Percentiles rank a stretch among this genome's conserved stretches.
Conservation (phyloP, 2,113 vertebrate species). For the Rhinopomastus cyanomelas region DNA sequence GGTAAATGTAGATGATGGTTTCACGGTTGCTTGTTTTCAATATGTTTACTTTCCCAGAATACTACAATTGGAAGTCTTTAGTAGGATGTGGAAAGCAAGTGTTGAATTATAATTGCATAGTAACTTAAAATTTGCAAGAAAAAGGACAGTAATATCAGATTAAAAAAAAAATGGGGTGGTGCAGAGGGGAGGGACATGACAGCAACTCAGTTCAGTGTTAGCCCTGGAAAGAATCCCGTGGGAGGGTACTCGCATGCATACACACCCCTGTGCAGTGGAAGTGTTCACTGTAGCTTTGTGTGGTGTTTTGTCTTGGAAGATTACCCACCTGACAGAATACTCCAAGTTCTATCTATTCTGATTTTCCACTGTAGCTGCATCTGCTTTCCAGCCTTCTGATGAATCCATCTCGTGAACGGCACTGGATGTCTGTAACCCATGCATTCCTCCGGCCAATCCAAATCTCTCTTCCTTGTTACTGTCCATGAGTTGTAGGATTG, state of each 20-base stretch:
- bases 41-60: not conserved
- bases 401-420: not conserved
- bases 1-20: not conserved
- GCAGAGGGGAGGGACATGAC: too few relatives aligned
- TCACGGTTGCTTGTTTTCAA: not conserved
- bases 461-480: not conserved
- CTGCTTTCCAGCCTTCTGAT: not conserved
- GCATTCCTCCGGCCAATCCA: not conserved
- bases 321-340: not conserved
- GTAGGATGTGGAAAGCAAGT: not conserved
- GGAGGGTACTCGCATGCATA: too few relatives aligned
- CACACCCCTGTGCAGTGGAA: rapidly evolving
- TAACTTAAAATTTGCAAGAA: not conserved
- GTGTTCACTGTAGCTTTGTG: not conserved
- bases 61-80: not conserved
- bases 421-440: not conserved
- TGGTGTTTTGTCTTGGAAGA: not conserved
- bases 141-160: not conserved
- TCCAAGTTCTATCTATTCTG: not conserved
- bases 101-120: not conserved
- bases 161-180: not conserved
- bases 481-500: not conserved
- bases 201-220: not conserved
- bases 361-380: not conserved
- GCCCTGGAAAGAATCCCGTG: not conserved